These are phyloP conservation scores for Philopotamus ludificatus DNA, from an alignment of 1,140 invertebrate genomes.

Conservation along the genomic window DNA sequence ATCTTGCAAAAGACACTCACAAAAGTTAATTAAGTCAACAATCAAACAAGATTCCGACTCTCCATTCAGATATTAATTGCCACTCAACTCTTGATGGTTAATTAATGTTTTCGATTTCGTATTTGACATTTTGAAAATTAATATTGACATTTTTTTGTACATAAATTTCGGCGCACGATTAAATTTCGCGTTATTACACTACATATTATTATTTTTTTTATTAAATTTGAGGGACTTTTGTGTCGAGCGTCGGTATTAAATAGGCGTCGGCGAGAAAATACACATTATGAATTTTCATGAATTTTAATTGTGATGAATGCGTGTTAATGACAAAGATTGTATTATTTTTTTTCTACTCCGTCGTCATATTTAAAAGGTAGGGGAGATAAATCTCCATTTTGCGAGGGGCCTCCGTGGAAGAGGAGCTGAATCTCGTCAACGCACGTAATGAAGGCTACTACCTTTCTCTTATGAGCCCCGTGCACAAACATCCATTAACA, in stretches of 20 bases:
- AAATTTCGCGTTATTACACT: too few relatives aligned
- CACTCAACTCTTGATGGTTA: conserved; percentile 32
- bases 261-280: too few relatives aligned
- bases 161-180: too few relatives aligned
- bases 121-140: conserved; percentile 31
- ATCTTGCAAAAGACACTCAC: conserved; percentile 12
- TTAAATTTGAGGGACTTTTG: too few relatives aligned
- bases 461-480: conserved; percentile 25
- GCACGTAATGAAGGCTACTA: conserved; percentile 13
- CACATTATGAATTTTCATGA: too few relatives aligned
- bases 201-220: too few relatives aligned
- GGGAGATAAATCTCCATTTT: conserved; percentile 32
- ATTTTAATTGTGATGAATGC: too few relatives aligned
- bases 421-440: conserved; percentile 23
- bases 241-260: too few relatives aligned
- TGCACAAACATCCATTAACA: conserved; percentile 41
- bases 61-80: conserved; percentile 36
- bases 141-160: conserved; percentile 21
- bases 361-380: too few relatives aligned
- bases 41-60: conserved; percentile 1
- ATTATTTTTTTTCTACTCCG: neutral
- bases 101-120: conserved; percentile 37
- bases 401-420: neutral
- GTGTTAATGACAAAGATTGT: too few relatives aligned
- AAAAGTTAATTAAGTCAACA: conserved; percentile 29